phyloP scores from a whole-genome alignment of 2,888 invertebrate species.

The Gandaritis pyraliata region DNA sequence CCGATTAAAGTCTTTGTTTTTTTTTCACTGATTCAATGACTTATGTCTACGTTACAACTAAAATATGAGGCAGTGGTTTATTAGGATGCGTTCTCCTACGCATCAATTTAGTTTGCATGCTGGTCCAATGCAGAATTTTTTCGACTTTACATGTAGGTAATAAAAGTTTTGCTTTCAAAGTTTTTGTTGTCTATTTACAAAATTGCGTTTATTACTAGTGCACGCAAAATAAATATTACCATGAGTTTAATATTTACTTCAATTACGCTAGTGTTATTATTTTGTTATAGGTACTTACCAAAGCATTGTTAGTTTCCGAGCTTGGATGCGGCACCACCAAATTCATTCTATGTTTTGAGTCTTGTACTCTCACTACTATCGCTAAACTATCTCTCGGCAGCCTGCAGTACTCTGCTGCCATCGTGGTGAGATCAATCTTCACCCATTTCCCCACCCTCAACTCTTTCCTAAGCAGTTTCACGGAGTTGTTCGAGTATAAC shows the following conservation, averaged over 20 bases:
- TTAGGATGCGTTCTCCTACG: slow-evolving; percentile 28
- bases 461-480: slow-evolving; percentile 80
- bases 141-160: too few species aligned
- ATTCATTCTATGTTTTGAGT: slow-evolving; percentile 84
- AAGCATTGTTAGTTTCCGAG: slow-evolving; percentile 80
- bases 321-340: slow-evolving; percentile 88
- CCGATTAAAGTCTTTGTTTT: too few species aligned
- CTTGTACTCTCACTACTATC: slow-evolving; percentile 89
- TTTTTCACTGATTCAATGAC: too few species aligned
- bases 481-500: slow-evolving; percentile 67
- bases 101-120: slow-evolving; percentile 25
- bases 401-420: slow-evolving; percentile 91
- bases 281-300: slow-evolving; percentile 59
- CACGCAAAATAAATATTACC: too few species aligned
- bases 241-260: too few species aligned
- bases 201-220: too few species aligned
- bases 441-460: slow-evolving; percentile 87
- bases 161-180: too few species aligned
- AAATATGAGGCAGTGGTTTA: slow-evolving; percentile 2
- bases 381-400: slow-evolving; percentile 90
- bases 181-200: too few species aligned
- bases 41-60: neutral
- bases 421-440: slow-evolving; percentile 88
- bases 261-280: too few species aligned
- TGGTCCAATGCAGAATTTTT: neutral